phyloP scores from a whole-genome alignment of 2,797 vertebrate species.

The Chloroceryle inda region DNA sequence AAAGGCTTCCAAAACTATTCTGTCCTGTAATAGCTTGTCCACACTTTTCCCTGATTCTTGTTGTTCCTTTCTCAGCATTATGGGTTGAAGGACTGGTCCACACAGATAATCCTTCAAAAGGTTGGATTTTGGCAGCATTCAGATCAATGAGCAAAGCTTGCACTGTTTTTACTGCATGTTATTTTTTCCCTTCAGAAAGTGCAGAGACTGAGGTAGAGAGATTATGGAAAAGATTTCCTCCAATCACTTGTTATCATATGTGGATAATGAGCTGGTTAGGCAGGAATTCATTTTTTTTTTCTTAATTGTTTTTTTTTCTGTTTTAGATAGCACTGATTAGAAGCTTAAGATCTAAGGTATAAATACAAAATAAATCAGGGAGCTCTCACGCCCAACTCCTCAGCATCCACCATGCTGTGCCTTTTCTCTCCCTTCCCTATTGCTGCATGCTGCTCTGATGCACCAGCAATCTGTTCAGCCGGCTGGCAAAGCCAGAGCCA shows the following conservation, averaged over 20 bases:
- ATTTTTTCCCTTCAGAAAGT: neutral
- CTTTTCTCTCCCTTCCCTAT: neutral
- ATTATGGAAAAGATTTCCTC: neutral
- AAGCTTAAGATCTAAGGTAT: neutral
- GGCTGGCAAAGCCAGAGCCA: neutral
- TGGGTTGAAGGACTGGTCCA: neutral
- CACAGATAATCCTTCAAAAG: neutral
- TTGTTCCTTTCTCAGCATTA: neutral
- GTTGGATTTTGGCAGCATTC: neutral
- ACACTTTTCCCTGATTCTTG: accelerated
- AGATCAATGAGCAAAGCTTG: accelerated
- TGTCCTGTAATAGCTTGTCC: neutral
- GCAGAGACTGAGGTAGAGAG: neutral
- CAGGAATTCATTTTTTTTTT: neutral
- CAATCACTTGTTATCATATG: neutral
- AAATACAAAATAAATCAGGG: accelerated
- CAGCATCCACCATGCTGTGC: neutral
- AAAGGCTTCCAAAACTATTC: neutral
- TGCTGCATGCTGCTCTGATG: neutral
- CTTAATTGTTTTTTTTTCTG: neutral
- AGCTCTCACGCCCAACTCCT: accelerated
- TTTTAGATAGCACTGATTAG: neutral
- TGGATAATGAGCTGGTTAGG: neutral
- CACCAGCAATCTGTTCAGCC: conserved; percentile 50
- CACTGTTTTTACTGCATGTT: accelerated